phyloP scores from a whole-genome alignment of 2,888 invertebrate species.

The Neoitamus cyanurus region DNA sequence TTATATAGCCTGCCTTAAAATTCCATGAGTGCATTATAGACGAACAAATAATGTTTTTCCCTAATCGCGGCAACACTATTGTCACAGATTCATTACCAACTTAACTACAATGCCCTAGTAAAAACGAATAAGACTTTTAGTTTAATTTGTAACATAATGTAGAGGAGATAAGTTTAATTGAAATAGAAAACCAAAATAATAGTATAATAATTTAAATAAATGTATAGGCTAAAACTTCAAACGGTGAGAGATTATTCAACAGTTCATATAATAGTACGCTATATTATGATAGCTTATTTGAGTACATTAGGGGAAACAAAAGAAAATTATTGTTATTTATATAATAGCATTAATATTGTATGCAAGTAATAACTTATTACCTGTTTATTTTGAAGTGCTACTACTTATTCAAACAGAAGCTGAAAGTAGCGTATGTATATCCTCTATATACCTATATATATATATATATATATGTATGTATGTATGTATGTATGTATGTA shows the following conservation, averaged over 20 bases:
- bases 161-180: constrained; percentile 6
- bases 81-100: constrained; percentile 7
- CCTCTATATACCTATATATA: background rate
- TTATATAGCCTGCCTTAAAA: background rate
- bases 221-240: background rate
- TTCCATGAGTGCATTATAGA: background rate
- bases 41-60: background rate
- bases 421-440: background rate
- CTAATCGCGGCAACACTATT: background rate
- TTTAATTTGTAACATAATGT: constrained; percentile 39
- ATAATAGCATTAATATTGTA: constrained; percentile 27
- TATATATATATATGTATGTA: background rate
- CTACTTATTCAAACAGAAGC: background rate
- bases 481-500: constrained; percentile 10
- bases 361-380: constrained; percentile 37
- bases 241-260: background rate
- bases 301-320: constrained; percentile 19
- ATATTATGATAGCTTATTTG: constrained; percentile 3
- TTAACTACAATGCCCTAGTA: constrained; percentile 31
- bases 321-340: constrained; percentile 5
- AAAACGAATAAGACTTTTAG: constrained; percentile 42
- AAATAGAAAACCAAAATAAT: constrained; percentile 38
- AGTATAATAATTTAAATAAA: constrained; percentile 20
- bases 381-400: constrained; percentile 19
- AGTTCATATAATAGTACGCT: background rate